Percentiles rank a stretch among this genome's conserved stretches.
Conservation (phyloP, 2,113 vertebrate species). For the Malurus alboscapulatus region DNA sequence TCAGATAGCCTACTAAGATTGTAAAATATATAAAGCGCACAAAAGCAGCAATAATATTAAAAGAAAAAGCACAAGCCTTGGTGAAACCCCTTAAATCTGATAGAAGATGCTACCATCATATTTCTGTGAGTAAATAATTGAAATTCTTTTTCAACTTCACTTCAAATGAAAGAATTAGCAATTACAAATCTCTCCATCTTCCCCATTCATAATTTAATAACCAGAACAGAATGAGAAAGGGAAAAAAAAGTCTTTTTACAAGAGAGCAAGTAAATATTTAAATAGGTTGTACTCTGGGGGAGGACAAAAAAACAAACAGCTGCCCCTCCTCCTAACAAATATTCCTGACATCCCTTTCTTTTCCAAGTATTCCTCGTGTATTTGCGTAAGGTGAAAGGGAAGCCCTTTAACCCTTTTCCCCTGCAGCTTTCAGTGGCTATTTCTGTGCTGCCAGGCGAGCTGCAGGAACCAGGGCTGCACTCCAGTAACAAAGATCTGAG, state of each 20-base stretch:
- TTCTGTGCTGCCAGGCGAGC: background rate
- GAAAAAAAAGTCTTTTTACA: background rate
- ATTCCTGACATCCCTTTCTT: background rate
- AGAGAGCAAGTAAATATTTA: constrained; percentile 49
- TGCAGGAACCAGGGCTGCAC: background rate
- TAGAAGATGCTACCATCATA: background rate
- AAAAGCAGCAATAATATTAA: background rate
- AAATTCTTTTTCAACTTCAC: background rate
- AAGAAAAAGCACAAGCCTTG: background rate
- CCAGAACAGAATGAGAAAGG: background rate
- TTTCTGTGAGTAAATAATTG: background rate
- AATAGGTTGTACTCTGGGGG: constrained; percentile 17
- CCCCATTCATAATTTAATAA: background rate
- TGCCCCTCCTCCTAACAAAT: background rate
- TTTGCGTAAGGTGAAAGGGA: constrained; percentile 22
- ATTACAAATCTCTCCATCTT: background rate
- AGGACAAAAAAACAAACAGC: constrained; percentile 51
- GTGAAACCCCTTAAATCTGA: background rate
- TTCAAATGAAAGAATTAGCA: background rate
- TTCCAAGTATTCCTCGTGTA: background rate
- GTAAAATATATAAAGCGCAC: background rate
- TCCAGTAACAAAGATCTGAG: background rate
- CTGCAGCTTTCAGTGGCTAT: background rate
- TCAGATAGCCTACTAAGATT: background rate
- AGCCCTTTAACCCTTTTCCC: constrained; percentile 10